These are phyloP conservation scores for Halichoerus grypus DNA, from an alignment of 2,113 vertebrate genomes.

Conservation along the genomic window DNA sequence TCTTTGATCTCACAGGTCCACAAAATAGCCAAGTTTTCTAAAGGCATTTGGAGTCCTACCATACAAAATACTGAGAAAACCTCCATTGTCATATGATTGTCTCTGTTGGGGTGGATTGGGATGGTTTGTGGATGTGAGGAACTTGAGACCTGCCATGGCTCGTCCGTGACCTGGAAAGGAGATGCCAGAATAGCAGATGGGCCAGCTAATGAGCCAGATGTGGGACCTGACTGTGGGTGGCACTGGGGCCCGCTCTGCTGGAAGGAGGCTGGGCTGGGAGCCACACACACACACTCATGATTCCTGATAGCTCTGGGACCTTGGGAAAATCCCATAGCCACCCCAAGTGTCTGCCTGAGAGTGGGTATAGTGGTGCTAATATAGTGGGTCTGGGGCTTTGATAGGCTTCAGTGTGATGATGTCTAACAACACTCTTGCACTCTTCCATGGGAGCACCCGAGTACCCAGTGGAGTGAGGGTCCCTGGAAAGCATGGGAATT, in stretches of 20 bases:
- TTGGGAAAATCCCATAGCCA: not conserved
- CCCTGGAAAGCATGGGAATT: not conserved
- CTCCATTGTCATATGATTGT: not conserved
- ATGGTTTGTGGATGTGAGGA: not conserved
- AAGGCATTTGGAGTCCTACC: not conserved
- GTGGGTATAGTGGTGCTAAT: not conserved
- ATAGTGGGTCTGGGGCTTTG: not conserved
- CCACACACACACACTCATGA: not conserved
- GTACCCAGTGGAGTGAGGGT: not conserved
- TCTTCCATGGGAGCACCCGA: not conserved
- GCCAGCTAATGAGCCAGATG: not conserved
- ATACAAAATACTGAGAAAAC: not conserved
- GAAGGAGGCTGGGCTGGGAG: not conserved
- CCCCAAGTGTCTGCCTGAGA: not conserved
- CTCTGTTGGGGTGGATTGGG: not conserved
- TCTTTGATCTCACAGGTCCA: not conserved
- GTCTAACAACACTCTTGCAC: not conserved
- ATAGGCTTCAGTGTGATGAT: not conserved
- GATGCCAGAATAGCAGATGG: not conserved
- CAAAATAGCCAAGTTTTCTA: not conserved
- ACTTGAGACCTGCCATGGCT: not conserved
- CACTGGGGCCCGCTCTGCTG: too few relatives aligned
- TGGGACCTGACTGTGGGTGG: not conserved
- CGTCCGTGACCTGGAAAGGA: not conserved
- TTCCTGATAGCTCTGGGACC: not conserved